phyloP scores from a whole-genome alignment of 2,888 invertebrate species.

The Elmis aenea region DNA sequence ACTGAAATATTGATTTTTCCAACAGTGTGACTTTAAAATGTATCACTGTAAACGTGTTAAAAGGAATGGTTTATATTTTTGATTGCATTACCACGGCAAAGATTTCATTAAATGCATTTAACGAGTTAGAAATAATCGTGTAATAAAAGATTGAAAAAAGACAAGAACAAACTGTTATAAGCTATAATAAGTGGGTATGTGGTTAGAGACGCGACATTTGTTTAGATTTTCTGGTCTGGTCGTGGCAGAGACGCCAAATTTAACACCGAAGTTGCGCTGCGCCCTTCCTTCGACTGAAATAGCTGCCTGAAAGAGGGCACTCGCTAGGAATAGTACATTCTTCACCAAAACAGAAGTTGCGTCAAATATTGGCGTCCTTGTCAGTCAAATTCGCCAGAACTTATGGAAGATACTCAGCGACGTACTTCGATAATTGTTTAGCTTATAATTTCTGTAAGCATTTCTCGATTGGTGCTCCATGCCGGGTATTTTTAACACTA shows the following conservation, averaged over 20 bases:
- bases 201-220: constrained; percentile 39
- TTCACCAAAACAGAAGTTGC: constrained; percentile 11
- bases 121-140: no score
- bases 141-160: constrained; percentile 5
- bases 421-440: constrained; percentile 32
- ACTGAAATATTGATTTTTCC: no score
- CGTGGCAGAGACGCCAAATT: constrained; percentile 42
- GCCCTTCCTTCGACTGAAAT: constrained; percentile 37
- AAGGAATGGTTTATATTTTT: no score
- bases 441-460: constrained; percentile 34
- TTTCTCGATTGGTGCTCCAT: constrained; percentile 37
- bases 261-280: constrained; percentile 33
- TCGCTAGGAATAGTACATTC: constrained; percentile 35
- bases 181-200: constrained; percentile 36
- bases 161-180: constrained; percentile 27
- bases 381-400: constrained; percentile 12
- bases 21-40: no score
- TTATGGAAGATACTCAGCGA: constrained; percentile 9
- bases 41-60: no score
- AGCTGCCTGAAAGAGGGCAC: constrained; percentile 40
- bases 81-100: no score
- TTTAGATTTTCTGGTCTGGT: constrained; percentile 41
- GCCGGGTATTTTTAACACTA: constrained; percentile 34
- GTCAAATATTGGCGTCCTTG: constrained; percentile 15
- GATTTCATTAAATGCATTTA: no score